Percentiles rank a stretch among this genome's conserved stretches.
Evolutionary conservation across 2,888 invertebrate genomes (phyloP).

Genomic region (Dorcus hopei): DNA sequence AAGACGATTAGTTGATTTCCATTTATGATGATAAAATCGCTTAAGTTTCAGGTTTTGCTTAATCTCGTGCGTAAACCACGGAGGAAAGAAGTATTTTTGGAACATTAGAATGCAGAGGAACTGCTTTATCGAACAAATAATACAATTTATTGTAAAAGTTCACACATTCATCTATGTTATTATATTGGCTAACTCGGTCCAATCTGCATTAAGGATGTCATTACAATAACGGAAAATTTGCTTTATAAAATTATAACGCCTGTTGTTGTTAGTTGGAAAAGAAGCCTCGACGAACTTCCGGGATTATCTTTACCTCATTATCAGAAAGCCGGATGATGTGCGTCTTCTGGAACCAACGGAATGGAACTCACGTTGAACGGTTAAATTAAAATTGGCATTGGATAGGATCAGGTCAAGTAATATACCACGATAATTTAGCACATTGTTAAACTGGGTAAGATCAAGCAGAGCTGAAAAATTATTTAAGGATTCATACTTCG

Average conservation of each 20-base stretch:
- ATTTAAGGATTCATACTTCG: too few species aligned
- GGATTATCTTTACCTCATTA: not conserved
- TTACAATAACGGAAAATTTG: not conserved
- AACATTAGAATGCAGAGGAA: not conserved
- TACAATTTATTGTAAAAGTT: not conserved
- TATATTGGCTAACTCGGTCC: not conserved
- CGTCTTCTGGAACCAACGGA: not conserved
- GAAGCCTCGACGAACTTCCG: not conserved
- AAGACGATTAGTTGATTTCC: too few species aligned
- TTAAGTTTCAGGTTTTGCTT: not conserved
- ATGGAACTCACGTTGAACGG: not conserved
- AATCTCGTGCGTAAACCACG: not conserved
- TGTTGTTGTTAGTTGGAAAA: not conserved
- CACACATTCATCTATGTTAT: not conserved
- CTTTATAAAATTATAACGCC: slow-evolving; percentile 4
- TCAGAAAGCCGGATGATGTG: not conserved
- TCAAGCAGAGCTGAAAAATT: too few species aligned
- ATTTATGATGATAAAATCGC: too few species aligned
- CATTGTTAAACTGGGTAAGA: too few species aligned
- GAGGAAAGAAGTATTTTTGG: not conserved
- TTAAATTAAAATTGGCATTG: too few species aligned
- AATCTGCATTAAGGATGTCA: not conserved
- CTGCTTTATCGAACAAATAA: too few species aligned
- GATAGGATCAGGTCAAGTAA: too few species aligned
- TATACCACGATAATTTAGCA: too few species aligned